Conservation (phyloP, 92 coral and sea anemone genomes). For the Meandrina meandrites region DNA sequence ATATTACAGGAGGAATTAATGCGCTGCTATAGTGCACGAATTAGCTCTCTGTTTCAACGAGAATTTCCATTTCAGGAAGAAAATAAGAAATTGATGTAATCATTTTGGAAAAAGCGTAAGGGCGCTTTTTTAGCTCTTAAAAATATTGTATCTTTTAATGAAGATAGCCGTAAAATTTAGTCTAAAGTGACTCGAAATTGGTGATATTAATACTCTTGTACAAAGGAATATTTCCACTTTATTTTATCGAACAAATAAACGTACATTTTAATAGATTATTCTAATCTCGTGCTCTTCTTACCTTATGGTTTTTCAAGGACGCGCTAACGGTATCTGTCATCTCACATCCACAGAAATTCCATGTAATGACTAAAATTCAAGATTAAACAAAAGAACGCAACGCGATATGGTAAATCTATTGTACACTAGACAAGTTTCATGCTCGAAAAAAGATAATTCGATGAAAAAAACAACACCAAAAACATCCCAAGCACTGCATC, state of each 20-base stretch:
- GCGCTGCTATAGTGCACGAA: not conserved
- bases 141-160: not conserved
- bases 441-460: not conserved
- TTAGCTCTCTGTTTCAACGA: not conserved
- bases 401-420: not conserved
- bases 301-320: not conserved
- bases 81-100: not conserved
- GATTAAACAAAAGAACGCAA: not conserved
- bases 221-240: not conserved
- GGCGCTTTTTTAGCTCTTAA: not conserved
- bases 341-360: not conserved
- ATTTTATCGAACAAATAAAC: constrained; percentile 18
- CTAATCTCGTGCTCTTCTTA: not conserved
- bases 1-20: not conserved
- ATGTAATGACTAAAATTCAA: not conserved
- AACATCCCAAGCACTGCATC: not conserved
- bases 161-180: not conserved
- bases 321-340: not conserved
- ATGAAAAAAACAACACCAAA: not conserved
- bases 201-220: not conserved
- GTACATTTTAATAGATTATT: not conserved
- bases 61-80: not conserved
- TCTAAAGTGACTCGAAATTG: not conserved
- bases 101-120: not conserved
- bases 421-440: not conserved